Evolutionary conservation across 2,888 invertebrate species (phyloP).

Genomic region (Ophion slaviceki): DNA sequence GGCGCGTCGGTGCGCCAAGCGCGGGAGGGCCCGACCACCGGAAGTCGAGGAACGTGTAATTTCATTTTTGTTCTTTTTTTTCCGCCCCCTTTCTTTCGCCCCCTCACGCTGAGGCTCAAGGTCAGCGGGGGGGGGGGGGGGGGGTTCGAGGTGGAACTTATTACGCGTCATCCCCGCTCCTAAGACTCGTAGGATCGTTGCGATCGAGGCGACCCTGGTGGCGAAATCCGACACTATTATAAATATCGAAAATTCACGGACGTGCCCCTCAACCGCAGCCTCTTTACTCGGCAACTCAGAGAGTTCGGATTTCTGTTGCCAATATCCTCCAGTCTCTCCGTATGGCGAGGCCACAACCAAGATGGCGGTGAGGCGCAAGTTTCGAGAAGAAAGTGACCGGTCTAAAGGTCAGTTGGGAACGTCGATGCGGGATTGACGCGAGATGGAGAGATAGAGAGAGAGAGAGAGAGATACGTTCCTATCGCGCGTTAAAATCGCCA

Average conservation of each 20-base stretch:
- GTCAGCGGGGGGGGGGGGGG: constrained; percentile 13
- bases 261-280: no score
- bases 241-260: no score
- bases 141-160: no score
- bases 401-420: constrained; percentile 56
- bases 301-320: no score
- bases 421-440: constrained; percentile 21
- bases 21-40: constrained; percentile 42
- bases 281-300: no score
- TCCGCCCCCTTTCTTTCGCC: no score
- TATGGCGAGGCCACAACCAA: constrained; percentile 15
- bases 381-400: constrained; percentile 62
- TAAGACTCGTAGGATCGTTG: no score
- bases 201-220: no score
- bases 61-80: constrained; percentile 10
- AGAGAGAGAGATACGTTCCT: constrained; percentile 12
- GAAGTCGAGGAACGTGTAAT: constrained; percentile 50
- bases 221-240: no score
- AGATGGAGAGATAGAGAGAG: constrained; percentile 11
- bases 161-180: no score
- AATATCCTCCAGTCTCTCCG: constrained; percentile 10
- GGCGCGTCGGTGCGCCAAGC: constrained; percentile 36
- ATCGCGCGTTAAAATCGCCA: constrained; percentile 48
- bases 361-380: constrained; percentile 2
- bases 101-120: constrained; percentile 33